phyloP scores from a whole-genome alignment of 2,113 vertebrate genomes.

The Ochotona princeps region DNA sequence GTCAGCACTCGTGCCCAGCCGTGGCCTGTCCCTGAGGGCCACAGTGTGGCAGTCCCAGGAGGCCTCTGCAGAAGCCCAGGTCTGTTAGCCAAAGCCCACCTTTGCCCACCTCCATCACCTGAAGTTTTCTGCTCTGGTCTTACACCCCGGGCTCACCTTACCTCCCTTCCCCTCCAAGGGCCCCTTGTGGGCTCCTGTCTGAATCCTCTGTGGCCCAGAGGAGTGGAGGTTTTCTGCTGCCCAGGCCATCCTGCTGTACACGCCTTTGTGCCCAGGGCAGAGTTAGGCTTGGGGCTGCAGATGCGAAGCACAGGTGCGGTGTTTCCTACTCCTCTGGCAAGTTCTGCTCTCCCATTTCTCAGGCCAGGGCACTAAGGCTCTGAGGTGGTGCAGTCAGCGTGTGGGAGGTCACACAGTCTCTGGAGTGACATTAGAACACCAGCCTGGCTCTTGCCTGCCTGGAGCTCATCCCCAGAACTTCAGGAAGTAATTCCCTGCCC shows the following conservation, averaged over 20 bases:
- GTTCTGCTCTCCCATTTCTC: slow-evolving; percentile 16
- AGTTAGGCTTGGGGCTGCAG: neutral
- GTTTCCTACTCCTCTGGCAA: neutral
- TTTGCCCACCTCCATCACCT: neutral
- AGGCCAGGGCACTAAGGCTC: neutral
- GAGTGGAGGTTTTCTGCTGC: neutral
- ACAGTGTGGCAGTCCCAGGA: rapidly evolving
- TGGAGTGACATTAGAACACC: neutral
- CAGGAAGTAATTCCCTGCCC: neutral
- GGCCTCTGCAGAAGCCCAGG: neutral
- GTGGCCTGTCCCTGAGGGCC: neutral
- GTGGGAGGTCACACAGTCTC: neutral
- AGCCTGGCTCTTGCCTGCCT: neutral
- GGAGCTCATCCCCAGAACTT: neutral
- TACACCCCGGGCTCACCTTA: neutral
- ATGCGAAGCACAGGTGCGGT: too few species aligned
- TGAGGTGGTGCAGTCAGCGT: neutral
- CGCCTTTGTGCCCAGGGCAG: neutral
- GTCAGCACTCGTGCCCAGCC: neutral
- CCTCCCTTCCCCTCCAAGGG: rapidly evolving
- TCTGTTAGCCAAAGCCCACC: neutral
- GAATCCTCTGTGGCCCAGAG: neutral
- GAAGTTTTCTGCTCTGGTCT: neutral
- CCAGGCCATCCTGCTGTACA: neutral
- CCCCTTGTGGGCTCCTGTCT: neutral